phyloP scores from a whole-genome alignment of 1,140 invertebrate genomes.

The Eueides isabella region DNA sequence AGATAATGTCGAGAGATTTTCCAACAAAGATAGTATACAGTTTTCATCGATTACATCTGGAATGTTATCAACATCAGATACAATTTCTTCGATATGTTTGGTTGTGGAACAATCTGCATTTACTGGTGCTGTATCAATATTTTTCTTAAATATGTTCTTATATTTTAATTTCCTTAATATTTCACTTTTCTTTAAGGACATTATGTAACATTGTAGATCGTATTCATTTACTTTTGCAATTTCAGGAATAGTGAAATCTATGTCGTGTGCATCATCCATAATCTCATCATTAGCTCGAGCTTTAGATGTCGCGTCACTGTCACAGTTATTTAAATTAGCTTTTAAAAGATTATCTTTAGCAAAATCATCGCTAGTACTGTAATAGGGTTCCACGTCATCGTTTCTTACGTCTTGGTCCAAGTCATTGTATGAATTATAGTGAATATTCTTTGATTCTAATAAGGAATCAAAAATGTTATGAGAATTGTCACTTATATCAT shows the following conservation, averaged over 20 bases:
- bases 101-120: constrained; percentile 3
- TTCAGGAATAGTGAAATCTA: constrained; percentile 16
- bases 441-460: background rate
- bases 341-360: constrained; percentile 11
- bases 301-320: constrained; percentile 56
- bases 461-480: constrained; percentile 23
- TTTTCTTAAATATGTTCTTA: background rate
- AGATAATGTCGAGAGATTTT: constrained; percentile 59
- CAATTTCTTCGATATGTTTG: constrained; percentile 17
- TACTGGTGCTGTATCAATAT: background rate
- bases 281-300: constrained; percentile 12
- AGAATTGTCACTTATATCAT: constrained; percentile 4
- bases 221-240: constrained; percentile 34
- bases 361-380: constrained; percentile 50
- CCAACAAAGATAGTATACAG: constrained; percentile 60
- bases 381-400: constrained; percentile 48
- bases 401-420: background rate
- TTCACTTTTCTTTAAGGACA: constrained; percentile 51
- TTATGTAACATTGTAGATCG: constrained; percentile 51
- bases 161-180: constrained; percentile 12
- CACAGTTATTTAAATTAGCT: constrained; percentile 3
- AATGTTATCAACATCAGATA: constrained; percentile 40
- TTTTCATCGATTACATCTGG: constrained; percentile 60
- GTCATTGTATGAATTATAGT: background rate
- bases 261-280: constrained; percentile 13